A percentile compares a stretch with the other conserved stretches of the same genome.
These are phyloP conservation scores for Meteorus cinctellus DNA, from an alignment of 2,888 invertebrate genomes.

Conservation along the genomic window DNA sequence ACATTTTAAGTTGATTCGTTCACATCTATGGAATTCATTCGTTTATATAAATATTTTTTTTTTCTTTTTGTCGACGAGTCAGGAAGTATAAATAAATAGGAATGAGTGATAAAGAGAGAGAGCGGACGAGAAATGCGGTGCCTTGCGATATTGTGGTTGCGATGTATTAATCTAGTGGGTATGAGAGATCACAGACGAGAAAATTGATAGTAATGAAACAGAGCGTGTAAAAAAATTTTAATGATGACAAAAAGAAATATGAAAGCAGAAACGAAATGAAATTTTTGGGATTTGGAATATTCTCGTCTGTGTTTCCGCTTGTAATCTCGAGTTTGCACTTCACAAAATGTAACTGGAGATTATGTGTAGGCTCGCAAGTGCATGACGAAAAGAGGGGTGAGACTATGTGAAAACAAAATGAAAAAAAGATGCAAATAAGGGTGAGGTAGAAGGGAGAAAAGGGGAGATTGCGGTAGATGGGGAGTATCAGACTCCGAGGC, in stretches of 20 bases:
- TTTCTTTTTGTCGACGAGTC: neutral
- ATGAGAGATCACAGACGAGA: neutral
- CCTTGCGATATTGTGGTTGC: neutral
- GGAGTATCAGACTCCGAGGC: neutral
- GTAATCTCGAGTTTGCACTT: slow-evolving; percentile 22
- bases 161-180: slow-evolving; percentile 4
- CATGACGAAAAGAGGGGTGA: slow-evolving; percentile 15
- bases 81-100: neutral
- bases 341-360: slow-evolving; percentile 16
- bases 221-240: slow-evolving; percentile 12
- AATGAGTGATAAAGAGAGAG: neutral
- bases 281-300: slow-evolving; percentile 16
- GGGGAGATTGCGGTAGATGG: neutral
- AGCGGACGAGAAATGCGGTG: neutral
- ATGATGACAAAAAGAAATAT: slow-evolving; percentile 21
- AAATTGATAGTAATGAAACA: slow-evolving; percentile 6
- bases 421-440: neutral
- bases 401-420: slow-evolving; percentile 1
- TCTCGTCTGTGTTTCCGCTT: slow-evolving; percentile 28
- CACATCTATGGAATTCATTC: slow-evolving; percentile 3
- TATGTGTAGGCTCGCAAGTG: slow-evolving; percentile 28
- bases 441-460: neutral
- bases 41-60: slow-evolving; percentile 7
- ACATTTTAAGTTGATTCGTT: slow-evolving; percentile 20
- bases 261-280: slow-evolving; percentile 1